These are phyloP conservation scores for Spheniscus humboldti DNA, from an alignment of 2,797 vertebrate species.

Conservation along the genomic window DNA sequence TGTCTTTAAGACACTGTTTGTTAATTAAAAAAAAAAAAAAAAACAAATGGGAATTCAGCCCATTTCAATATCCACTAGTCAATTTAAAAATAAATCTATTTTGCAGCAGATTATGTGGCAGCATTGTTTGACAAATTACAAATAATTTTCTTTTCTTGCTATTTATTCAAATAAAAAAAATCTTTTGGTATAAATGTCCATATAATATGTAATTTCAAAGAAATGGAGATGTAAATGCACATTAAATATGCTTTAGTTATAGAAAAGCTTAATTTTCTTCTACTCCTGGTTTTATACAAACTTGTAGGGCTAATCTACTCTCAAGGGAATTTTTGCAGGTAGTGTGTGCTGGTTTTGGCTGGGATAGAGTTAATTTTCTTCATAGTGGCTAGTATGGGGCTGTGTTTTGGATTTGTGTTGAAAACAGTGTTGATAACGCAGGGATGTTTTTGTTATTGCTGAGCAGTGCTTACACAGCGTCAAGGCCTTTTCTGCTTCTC, in stretches of 20 bases:
- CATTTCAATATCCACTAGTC: neutral
- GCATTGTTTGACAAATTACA: neutral
- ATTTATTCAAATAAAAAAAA: neutral
- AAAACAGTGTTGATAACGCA: no score
- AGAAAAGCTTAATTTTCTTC: slow-evolving; percentile 11
- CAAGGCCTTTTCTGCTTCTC: no score
- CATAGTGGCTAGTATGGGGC: no score
- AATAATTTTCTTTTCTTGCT: neutral
- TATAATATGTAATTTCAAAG: slow-evolving; percentile 31
- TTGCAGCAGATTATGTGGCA: neutral
- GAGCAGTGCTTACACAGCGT: no score
- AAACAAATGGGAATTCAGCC: neutral
- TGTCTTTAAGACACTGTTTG: neutral
- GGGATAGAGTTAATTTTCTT: no score
- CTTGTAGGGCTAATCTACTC: neutral
- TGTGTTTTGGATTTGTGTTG: no score
- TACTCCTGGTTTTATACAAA: neutral
- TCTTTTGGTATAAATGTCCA: neutral
- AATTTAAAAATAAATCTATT: neutral
- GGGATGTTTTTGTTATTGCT: no score
- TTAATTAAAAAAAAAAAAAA: neutral
- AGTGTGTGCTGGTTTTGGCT: no score
- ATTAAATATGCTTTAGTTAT: neutral
- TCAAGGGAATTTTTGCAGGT: neutral
- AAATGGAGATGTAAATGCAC: neutral